These are phyloP conservation scores for Phoenicopterus ruber DNA, from an alignment of 2,113 vertebrate genomes.

Conservation along the genomic window DNA sequence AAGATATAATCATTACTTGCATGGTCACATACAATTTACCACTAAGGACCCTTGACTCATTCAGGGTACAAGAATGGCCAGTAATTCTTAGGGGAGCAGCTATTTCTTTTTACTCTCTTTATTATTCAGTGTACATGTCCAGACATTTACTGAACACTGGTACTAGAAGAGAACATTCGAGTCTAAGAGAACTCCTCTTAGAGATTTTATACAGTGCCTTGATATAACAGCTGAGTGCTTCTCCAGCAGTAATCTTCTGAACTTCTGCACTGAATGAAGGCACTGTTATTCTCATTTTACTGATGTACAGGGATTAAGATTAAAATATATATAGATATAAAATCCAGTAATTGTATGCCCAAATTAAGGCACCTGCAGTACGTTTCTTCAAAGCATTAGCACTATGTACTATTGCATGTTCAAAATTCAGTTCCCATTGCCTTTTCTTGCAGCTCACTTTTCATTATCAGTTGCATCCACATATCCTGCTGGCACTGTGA, in stretches of 20 bases:
- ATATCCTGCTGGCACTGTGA: background rate
- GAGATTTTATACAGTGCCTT: background rate
- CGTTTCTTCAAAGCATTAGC: background rate
- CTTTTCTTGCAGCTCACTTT: background rate
- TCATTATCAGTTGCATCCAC: background rate
- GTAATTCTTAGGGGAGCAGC: background rate
- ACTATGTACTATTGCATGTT: background rate
- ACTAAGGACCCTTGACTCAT: background rate
- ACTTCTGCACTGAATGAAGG: background rate
- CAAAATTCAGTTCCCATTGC: background rate
- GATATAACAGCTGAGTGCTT: background rate
- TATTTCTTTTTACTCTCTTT: background rate
- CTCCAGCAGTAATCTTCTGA: background rate
- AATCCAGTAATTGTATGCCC: background rate
- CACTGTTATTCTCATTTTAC: background rate
- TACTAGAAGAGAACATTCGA: background rate
- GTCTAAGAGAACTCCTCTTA: background rate
- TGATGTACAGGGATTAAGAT: background rate
- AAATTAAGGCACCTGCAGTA: background rate
- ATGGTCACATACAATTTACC: background rate
- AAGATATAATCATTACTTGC: background rate
- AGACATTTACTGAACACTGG: background rate
- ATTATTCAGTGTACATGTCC: background rate
- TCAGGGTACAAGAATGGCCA: background rate
- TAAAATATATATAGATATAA: background rate